Evolutionary conservation across 2,113 vertebrate species (phyloP).

Genomic region (Psophia crepitans): DNA sequence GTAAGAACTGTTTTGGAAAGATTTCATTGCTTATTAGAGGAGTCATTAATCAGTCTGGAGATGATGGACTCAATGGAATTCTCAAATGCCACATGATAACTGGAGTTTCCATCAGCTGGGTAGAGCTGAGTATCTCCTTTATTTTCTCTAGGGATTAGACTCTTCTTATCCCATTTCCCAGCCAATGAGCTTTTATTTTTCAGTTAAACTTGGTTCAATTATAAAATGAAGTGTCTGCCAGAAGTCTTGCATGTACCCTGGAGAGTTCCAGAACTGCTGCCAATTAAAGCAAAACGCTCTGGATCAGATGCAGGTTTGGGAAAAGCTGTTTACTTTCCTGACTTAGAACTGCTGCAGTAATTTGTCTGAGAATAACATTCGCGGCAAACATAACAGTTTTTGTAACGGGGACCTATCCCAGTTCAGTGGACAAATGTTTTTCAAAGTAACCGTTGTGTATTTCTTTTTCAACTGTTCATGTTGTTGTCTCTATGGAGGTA

Average conservation of each 20-base stretch:
- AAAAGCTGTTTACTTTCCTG: background rate
- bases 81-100: background rate
- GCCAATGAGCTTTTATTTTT: conserved; percentile 52
- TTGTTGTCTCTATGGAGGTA: background rate
- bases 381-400: background rate
- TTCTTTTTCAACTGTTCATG: background rate
- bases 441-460: background rate
- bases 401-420: background rate
- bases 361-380: background rate
- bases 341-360: background rate
- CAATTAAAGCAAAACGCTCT: conserved; percentile 1
- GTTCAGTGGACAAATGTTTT: background rate
- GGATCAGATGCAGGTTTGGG: background rate
- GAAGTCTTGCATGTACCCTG: background rate
- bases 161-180: conserved; percentile 48
- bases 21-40: conserved; percentile 33
- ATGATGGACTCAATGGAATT: conserved; percentile 17
- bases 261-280: background rate
- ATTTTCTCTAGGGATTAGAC: conserved; percentile 22
- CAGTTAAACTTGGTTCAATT: conserved; percentile 51
- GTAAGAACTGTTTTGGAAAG: background rate
- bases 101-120: conserved; percentile 11
- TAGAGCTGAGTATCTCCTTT: background rate
- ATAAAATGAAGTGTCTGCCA: conserved; percentile 44
- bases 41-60: conserved; percentile 32